A percentile compares a stretch with the other conserved stretches of the same genome.
These are phyloP conservation scores for Sinodicranocentrus sp. DNA, from an alignment of 2,888 invertebrate species.

Conservation along the genomic window DNA sequence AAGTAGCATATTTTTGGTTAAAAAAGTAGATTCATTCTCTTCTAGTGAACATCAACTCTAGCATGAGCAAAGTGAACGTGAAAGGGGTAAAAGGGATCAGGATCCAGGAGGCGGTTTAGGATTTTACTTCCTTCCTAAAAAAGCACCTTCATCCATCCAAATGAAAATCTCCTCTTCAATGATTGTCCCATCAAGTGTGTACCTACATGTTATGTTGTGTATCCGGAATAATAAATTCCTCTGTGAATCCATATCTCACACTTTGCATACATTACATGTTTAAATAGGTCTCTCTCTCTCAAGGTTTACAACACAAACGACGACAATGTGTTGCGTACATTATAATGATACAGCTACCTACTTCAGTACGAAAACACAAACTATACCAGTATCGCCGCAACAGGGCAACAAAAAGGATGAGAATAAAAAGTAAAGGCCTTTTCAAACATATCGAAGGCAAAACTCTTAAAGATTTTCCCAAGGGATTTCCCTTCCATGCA, in stretches of 20 bases:
- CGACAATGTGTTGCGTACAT: conserved; percentile 11
- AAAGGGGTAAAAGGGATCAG: conserved; percentile 27
- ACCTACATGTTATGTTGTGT: too few species aligned
- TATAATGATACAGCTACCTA: conserved; percentile 28
- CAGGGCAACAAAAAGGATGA: not conserved
- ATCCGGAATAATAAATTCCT: conserved; percentile 36
- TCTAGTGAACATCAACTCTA: conserved; percentile 34
- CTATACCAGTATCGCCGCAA: not conserved
- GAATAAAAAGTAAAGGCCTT: conserved; percentile 33
- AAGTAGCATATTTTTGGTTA: too few species aligned
- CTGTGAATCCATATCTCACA: not conserved
- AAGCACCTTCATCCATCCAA: conserved; percentile 32
- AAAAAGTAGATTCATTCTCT: too few species aligned
- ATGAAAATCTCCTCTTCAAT: conserved; percentile 45
- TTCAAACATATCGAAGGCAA: conserved; percentile 52
- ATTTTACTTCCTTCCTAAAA: conserved; percentile 36
- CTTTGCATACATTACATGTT: conserved; percentile 32
- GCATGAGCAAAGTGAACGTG: conserved; percentile 9
- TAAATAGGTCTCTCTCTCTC: too few species aligned
- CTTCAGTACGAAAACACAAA: not conserved
- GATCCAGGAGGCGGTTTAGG: conserved; percentile 23
- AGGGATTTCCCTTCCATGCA: conserved; percentile 45
- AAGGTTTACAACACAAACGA: conserved; percentile 27
- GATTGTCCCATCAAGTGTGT: conserved; percentile 55
- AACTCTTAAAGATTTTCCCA: conserved; percentile 58